Evolutionary conservation across 1,140 invertebrate genomes (phyloP).

Genomic region (Andricus grossulariae): DNA sequence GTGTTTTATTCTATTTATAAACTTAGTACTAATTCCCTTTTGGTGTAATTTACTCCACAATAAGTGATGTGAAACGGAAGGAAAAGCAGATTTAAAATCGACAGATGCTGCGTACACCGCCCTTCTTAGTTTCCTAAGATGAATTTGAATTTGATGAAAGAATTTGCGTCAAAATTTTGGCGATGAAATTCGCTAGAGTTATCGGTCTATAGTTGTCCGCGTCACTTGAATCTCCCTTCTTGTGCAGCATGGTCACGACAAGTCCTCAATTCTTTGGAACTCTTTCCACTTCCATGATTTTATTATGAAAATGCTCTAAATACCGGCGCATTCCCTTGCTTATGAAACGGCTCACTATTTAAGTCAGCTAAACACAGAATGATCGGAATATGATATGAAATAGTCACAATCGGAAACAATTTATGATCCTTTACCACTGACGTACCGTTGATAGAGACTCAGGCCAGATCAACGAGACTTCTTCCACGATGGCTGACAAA

Average conservation of each 20-base stretch:
- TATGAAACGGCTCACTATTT: too few species aligned
- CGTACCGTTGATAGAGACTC: too few species aligned
- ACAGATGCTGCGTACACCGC: slow-evolving; percentile 38
- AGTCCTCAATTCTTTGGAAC: background rate
- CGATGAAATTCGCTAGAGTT: slow-evolving; percentile 34
- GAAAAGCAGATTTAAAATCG: slow-evolving; percentile 45
- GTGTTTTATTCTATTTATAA: slow-evolving; percentile 44
- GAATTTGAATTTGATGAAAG: slow-evolving; percentile 32
- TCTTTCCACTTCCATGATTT: background rate
- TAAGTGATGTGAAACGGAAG: slow-evolving; percentile 39
- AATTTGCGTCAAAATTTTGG: slow-evolving; percentile 42
- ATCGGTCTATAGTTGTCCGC: slow-evolving; percentile 45
- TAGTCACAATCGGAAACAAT: too few species aligned
- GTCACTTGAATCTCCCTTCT: slow-evolving; percentile 41
- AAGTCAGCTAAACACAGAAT: too few species aligned
- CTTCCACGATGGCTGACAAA: too few species aligned
- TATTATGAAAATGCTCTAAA: background rate
- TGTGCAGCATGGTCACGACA: slow-evolving; percentile 32
- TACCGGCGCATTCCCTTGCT: background rate
- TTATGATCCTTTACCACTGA: too few species aligned
- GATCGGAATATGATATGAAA: too few species aligned
- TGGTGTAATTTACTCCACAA: slow-evolving; percentile 39
- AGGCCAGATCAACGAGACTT: too few species aligned
- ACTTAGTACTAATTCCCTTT: slow-evolving; percentile 35
- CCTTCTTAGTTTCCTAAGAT: slow-evolving; percentile 34